phyloP scores from a whole-genome alignment of 2,888 invertebrate species.

The Coenonympha arcania region DNA sequence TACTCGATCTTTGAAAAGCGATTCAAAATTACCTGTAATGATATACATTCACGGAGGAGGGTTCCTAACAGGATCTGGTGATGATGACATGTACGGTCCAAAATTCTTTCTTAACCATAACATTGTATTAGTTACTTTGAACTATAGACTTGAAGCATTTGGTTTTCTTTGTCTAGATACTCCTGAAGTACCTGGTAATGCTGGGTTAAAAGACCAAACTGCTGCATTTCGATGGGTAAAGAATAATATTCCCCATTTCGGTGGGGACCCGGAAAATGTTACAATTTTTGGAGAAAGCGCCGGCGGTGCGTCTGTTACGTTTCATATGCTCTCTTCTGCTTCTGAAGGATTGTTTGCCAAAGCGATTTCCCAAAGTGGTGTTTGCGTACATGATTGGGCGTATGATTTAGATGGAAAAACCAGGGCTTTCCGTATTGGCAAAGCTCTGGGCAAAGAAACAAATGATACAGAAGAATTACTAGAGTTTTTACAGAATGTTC shows the following conservation, averaged over 20 bases:
- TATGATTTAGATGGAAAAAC: constrained; percentile 26
- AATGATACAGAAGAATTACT: constrained; percentile 31
- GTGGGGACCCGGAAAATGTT: constrained; percentile 41
- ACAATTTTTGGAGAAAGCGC: constrained; percentile 53
- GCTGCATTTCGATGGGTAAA: constrained; percentile 42
- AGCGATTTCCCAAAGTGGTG: constrained; percentile 47
- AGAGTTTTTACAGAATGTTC: constrained; percentile 31
- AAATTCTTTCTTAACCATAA: constrained; percentile 47
- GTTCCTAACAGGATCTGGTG: constrained; percentile 42
- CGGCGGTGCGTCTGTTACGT: constrained; percentile 46
- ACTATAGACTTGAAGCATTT: constrained; percentile 49
- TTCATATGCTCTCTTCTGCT: constrained; percentile 48
- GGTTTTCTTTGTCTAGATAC: constrained; percentile 44
- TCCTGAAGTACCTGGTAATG: constrained; percentile 48
- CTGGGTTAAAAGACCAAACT: constrained; percentile 50
- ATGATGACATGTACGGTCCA: constrained; percentile 42
- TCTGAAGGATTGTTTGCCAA: constrained; percentile 46
- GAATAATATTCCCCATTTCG: constrained; percentile 41
- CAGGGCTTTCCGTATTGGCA: constrained; percentile 33
- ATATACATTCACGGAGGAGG: constrained; percentile 54
- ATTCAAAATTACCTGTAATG: constrained; percentile 45
- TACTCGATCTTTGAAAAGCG: constrained; percentile 32
- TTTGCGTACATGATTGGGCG: constrained; percentile 35
- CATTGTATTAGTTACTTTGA: constrained; percentile 51
- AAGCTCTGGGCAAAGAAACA: constrained; percentile 33